Evolutionary conservation across 2,888 invertebrate genomes (phyloP).

Genomic region (Tachina lurida): DNA sequence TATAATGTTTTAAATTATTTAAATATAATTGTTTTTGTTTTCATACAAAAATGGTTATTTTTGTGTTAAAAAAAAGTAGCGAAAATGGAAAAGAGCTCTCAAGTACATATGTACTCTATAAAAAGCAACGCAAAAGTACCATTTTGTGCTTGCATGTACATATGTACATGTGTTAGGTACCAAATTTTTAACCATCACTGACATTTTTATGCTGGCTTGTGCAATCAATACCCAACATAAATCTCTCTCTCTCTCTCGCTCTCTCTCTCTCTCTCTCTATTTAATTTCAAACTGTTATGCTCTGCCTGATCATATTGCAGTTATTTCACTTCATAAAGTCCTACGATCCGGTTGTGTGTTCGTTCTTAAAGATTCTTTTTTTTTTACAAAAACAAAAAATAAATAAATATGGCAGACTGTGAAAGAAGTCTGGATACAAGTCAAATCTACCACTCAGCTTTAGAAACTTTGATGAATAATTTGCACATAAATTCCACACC

Average conservation of each 20-base stretch:
- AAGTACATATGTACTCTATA: too few species aligned
- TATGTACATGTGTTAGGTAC: too few species aligned
- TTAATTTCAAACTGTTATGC: slow-evolving; percentile 4
- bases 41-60: too few species aligned
- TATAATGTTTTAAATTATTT: too few species aligned
- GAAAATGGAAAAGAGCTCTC: too few species aligned
- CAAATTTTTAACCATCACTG: not conserved
- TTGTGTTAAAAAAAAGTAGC: too few species aligned
- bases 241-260: not conserved
- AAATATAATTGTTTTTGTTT: too few species aligned
- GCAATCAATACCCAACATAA: slow-evolving; percentile 4
- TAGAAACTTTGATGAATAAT: slow-evolving; percentile 55
- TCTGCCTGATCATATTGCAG: slow-evolving; percentile 9
- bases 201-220: slow-evolving; percentile 7
- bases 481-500: slow-evolving; percentile 54
- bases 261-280: too few species aligned
- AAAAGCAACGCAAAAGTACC: not conserved
- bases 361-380: slow-evolving; percentile 11
- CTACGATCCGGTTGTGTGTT: slow-evolving; percentile 17
- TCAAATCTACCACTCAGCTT: slow-evolving; percentile 59
- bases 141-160: not conserved
- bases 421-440: slow-evolving; percentile 43
- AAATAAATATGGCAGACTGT: slow-evolving; percentile 48
- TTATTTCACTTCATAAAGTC: slow-evolving; percentile 16
- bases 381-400: not conserved